Base-by-base conservation (phyloP, 1,140 invertebrate species). In the Helicorthomorpha holstii region DNA sequence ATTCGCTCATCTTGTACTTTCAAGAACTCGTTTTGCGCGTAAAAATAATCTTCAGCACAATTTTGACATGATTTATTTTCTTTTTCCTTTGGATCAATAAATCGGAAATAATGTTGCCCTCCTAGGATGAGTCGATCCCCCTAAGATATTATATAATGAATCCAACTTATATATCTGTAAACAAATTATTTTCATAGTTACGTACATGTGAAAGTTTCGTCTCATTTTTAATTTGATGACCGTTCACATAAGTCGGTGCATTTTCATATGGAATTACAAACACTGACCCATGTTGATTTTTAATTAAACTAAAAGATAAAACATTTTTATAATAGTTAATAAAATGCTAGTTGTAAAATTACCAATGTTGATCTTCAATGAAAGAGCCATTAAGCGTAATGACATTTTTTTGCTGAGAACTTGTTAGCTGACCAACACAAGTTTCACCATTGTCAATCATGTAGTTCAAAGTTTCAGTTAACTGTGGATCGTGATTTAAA, bases 401-500 rank as follows among this genome's bases (percentile, higher is more conserved):
- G n/a, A n/a, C n/a, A 56, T 80, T 74, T 41, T 63, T 61, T 24
- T 57, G 55, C 3, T 64, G 63, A 27, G 69, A 64, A 27, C 65
- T 41, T 26, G 58, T 58, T 55, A 59, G 59, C 3, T 66, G 53
- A 4, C 71, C 71, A 19, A 73, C 60, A 12, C 57, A 57, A 1
- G 69, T 70, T 27, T 62, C 55, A 1, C 69, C 70, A 44, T 66
- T 60, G 41, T 67, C 66, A 44, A 83, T 61, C 0, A 79, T 62
- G 61, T 82, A 83, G 53, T 79, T 69, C 50, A 83, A 66, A 3
- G 75, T 78, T 58, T 80, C 79, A 1, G 77, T 78, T n/a, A 82
- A 62, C 61, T 79, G 77, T 3, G 80, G 79, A 66, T 82, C 80
- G 41, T 79, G 76, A 43, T 77, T 72, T 21, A 82, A 69, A 67